Percentiles rank a stretch among this genome's conserved stretches.
These are phyloP conservation scores for Formica selysi DNA, from an alignment of 1,140 invertebrate genomes.

Conservation along the genomic window DNA sequence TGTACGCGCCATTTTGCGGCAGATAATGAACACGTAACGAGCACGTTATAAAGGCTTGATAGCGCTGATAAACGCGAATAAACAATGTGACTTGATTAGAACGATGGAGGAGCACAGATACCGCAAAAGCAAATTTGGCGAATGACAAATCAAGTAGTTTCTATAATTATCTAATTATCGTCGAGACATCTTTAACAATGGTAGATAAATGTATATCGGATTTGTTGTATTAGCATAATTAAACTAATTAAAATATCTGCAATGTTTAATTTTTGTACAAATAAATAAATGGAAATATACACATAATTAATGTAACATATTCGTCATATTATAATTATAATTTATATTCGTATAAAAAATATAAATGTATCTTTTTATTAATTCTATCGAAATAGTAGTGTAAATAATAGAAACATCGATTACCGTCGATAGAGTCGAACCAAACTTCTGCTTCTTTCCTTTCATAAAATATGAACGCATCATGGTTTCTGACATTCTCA, in stretches of 20 bases:
- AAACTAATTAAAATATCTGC: neutral
- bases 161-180: neutral
- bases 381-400: conserved; percentile 31
- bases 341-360: neutral
- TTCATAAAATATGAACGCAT: conserved; percentile 80
- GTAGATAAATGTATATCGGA: neutral
- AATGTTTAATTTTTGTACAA: neutral
- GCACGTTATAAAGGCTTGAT: neutral
- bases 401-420: conserved; percentile 69
- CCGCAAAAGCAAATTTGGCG: neutral
- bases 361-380: neutral
- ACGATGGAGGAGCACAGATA: neutral
- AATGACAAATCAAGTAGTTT: neutral
- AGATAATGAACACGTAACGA: neutral
- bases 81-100: conserved; percentile 25
- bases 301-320: neutral
- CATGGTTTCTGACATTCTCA: conserved; percentile 81
- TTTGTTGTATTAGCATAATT: neutral
- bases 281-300: neutral
- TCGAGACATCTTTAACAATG: neutral
- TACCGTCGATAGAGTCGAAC: conserved; percentile 84
- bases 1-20: conserved; percentile 10
- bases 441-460: conserved; percentile 81
- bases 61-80: conserved; percentile 39
- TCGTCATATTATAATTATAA: neutral